phyloP scores from a whole-genome alignment of 1,140 invertebrate species.

The Chymomyza costata region DNA sequence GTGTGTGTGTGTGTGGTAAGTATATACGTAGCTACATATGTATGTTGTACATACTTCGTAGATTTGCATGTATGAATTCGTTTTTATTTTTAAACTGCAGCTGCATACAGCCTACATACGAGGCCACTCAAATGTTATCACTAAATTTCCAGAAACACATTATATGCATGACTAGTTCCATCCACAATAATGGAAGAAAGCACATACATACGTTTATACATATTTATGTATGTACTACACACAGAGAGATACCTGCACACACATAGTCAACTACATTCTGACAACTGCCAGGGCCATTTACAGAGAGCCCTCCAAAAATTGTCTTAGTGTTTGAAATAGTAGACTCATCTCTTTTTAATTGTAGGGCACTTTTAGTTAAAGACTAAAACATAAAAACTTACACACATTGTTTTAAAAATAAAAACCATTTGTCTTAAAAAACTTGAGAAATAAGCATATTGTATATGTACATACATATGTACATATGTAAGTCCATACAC shows the following conservation, averaged over 20 bases:
- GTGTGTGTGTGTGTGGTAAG: slow-evolving; percentile 21
- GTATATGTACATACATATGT: neutral
- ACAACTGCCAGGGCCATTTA: neutral
- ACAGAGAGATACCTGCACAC: neutral
- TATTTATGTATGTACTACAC: no score
- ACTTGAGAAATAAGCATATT: no score
- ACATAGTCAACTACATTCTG: no score
- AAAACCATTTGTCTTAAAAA: slow-evolving; percentile 6
- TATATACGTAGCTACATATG: neutral
- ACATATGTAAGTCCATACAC: neutral
- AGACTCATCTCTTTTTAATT: no score
- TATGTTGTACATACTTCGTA: no score
- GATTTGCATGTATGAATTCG: slow-evolving; percentile 9
- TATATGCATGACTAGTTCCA: slow-evolving; percentile 24
- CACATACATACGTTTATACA: no score
- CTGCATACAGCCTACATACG: neutral
- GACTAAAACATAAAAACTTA: no score
- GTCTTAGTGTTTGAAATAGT: no score
- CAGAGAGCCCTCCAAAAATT: no score
- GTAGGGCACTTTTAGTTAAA: no score
- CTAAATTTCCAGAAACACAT: slow-evolving; percentile 9
- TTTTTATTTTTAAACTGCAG: slow-evolving; percentile 22
- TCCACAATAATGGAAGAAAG: neutral
- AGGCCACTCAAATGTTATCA: slow-evolving; percentile 16
- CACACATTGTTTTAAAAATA: neutral